These are phyloP conservation scores for Lepidostoma basale DNA, from an alignment of 1,140 invertebrate genomes.

Conservation along the genomic window DNA sequence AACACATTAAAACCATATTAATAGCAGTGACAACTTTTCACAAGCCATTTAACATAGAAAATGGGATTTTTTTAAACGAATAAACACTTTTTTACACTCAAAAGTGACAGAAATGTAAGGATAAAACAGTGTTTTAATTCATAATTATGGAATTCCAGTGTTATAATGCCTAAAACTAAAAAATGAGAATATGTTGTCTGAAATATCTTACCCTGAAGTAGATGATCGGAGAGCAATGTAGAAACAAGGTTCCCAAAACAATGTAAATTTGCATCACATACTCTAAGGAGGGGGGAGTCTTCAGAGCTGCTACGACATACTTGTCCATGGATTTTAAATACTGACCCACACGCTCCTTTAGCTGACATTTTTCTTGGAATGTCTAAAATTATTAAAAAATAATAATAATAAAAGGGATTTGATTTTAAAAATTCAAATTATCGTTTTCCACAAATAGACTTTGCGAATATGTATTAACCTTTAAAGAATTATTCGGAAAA, in stretches of 20 bases:
- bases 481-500: not conserved
- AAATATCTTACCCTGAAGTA: constrained; percentile 43
- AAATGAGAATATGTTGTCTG: constrained; percentile 11
- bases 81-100: too few relatives aligned
- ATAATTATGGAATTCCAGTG: too few relatives aligned
- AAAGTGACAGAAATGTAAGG: constrained; percentile 7
- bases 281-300: constrained; percentile 29
- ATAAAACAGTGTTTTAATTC: too few relatives aligned
- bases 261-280: constrained; percentile 37
- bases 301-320: constrained; percentile 26
- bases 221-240: constrained; percentile 44
- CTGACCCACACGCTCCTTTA: constrained; percentile 35
- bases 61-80: too few relatives aligned
- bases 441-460: too few relatives aligned
- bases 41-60: too few relatives aligned
- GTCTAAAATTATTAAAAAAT: too few relatives aligned
- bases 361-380: constrained; percentile 34
- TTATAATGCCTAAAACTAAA: not conserved
- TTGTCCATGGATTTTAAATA: constrained; percentile 41
- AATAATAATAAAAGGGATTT: not conserved
- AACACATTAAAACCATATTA: too few relatives aligned
- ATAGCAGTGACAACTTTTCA: too few relatives aligned
- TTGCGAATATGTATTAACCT: too few relatives aligned
- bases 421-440: constrained; percentile 1
- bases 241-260: constrained; percentile 34